These are phyloP conservation scores for Himantopus leucocephalus DNA, from an alignment of 2,113 vertebrate genomes.

Conservation along the genomic window DNA sequence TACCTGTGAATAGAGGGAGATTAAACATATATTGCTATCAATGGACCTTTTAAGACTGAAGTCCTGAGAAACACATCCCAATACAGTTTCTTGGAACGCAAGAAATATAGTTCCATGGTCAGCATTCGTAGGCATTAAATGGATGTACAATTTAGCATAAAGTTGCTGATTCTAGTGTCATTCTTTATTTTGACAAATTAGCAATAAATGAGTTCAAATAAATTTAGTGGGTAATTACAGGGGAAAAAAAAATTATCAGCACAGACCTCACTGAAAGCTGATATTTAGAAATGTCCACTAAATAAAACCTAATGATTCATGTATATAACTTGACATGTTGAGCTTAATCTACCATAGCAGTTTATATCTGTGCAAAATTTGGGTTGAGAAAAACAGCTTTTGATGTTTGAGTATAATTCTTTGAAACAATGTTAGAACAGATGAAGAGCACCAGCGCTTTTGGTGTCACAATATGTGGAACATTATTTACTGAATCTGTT, in stretches of 20 bases:
- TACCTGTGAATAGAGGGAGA: not conserved
- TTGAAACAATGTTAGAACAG: conserved; percentile 10
- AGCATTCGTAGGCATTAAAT: not conserved
- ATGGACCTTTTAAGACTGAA: not conserved
- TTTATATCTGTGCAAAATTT: conserved; percentile 27
- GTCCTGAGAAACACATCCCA: not conserved
- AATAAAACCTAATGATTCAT: conserved; percentile 10
- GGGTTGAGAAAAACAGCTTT: not conserved
- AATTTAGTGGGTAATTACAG: not conserved
- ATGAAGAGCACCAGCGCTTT: not conserved
- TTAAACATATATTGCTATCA: not conserved
- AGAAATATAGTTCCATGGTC: conserved; percentile 4
- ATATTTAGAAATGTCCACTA: not conserved
- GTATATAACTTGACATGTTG: not conserved
- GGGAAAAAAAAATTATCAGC: not conserved
- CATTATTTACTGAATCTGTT: not conserved
- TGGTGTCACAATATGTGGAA: not conserved
- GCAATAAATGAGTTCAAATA: conserved; percentile 2
- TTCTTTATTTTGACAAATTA: conserved; percentile 51
- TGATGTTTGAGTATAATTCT: not conserved
- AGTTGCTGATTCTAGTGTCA: conserved; percentile 1
- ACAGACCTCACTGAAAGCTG: not conserved
- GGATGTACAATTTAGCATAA: conserved; percentile 26
- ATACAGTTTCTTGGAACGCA: not conserved
- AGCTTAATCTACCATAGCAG: conserved; percentile 20